Evolutionary conservation across 2,888 invertebrate species (phyloP).

Genomic region (Biston betularia): DNA sequence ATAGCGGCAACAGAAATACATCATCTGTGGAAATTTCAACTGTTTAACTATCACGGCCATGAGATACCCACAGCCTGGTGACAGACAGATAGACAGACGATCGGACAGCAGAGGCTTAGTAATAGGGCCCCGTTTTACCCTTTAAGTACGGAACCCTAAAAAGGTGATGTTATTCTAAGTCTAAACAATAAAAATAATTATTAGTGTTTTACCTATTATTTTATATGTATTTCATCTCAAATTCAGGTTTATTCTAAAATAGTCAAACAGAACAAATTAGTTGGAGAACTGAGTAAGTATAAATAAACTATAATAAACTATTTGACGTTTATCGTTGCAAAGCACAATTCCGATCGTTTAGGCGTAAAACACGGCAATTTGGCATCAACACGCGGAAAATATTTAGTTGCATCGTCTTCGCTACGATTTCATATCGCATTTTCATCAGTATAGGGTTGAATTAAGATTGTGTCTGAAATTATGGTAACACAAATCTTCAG

Average conservation of each 20-base stretch:
- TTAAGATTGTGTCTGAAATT: not conserved
- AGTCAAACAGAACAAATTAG: not conserved
- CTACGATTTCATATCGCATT: not conserved
- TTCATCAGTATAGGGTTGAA: not conserved
- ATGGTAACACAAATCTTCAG: not conserved
- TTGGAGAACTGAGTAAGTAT: not conserved
- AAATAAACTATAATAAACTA: too few species aligned
- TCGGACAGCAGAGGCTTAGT: too few species aligned
- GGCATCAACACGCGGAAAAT: slow-evolving; percentile 7
- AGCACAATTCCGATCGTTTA: not conserved
- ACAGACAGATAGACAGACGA: too few species aligned
- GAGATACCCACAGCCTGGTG: too few species aligned
- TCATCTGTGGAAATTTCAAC: too few species aligned
- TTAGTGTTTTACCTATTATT: not conserved
- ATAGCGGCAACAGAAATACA: too few species aligned
- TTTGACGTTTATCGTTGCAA: not conserved
- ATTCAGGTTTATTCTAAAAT: too few species aligned
- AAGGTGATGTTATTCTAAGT: too few species aligned
- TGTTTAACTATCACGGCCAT: too few species aligned
- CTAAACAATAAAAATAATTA: too few species aligned
- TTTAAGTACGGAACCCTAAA: too few species aligned
- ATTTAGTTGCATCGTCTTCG: not conserved
- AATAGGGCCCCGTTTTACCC: too few species aligned
- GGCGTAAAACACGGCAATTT: slow-evolving; percentile 11
- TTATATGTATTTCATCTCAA: not conserved